A percentile compares a stretch with the other conserved stretches of the same genome.
phyloP scores from a whole-genome alignment of 2,888 invertebrate genomes.

The Tetragnatha montana region DNA sequence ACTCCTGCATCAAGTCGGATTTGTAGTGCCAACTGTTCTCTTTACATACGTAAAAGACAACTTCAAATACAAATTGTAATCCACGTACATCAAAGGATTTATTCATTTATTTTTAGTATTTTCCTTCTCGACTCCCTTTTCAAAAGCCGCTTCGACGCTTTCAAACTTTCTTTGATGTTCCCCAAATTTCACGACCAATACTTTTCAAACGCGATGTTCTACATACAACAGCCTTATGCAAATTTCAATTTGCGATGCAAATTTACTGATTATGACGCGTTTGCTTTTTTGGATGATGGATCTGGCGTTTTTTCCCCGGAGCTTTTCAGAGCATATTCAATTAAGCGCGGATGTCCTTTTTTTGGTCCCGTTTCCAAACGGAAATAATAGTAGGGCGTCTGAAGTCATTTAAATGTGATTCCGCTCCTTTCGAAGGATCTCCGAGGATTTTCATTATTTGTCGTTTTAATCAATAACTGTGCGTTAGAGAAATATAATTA shows the following conservation, averaged over 20 bases:
- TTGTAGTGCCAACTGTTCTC: not conserved
- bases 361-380: not conserved
- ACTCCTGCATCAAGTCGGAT: not conserved
- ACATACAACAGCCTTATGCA: conserved; percentile 57
- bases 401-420: not conserved
- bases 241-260: conserved; percentile 55
- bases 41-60: not conserved
- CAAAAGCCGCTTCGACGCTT: not conserved
- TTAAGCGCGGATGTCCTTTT: conserved; percentile 32
- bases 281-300: conserved; percentile 12
- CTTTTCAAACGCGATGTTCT: conserved; percentile 38
- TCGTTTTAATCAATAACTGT: not conserved
- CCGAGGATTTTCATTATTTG: not conserved
- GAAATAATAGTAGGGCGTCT: not conserved
- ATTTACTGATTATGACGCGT: conserved; percentile 37
- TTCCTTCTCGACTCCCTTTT: not conserved
- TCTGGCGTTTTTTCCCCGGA: conserved; percentile 8
- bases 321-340: conserved; percentile 37
- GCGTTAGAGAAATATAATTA: not conserved
- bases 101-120: not conserved
- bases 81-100: conserved; percentile 8
- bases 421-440: not conserved
- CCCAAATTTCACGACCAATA: conserved; percentile 14
- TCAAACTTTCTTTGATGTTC: conserved; percentile 15
- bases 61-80: conserved; percentile 2